Evolutionary conservation across 2,797 vertebrate genomes (phyloP).

Genomic region (Gobionotothen gibberifrons): DNA sequence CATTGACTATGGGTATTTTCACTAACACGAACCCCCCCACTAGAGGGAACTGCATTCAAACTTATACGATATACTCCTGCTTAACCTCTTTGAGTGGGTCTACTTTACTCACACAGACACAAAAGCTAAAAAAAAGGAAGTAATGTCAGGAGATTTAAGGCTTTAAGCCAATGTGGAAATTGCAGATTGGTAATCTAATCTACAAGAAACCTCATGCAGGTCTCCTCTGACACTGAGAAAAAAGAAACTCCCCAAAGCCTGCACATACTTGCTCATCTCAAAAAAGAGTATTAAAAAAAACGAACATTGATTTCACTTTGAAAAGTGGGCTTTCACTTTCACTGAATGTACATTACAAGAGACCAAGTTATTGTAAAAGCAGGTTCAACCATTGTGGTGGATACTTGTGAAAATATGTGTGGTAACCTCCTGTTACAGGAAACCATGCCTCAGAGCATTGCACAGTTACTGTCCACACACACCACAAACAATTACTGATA

Average conservation of each 20-base stretch:
- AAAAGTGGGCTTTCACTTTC: not conserved
- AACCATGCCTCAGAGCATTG: not conserved
- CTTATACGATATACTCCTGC: not conserved
- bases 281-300: not conserved
- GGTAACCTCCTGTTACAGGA: not conserved
- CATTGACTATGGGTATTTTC: not conserved
- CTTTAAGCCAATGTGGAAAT: not conserved
- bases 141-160: not conserved
- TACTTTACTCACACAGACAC: not conserved
- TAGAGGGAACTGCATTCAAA: conserved; percentile 33
- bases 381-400: not conserved
- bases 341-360: not conserved
- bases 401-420: not conserved
- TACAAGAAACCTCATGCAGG: not conserved
- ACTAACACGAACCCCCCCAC: not conserved
- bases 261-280: conserved; percentile 15
- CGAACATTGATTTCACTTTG: not conserved
- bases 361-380: not conserved
- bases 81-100: not conserved
- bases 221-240: not conserved
- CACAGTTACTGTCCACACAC: not conserved
- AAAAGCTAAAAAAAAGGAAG: too few relatives aligned
- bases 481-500: not conserved
- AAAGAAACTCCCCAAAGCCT: not conserved
- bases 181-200: not conserved